Percentiles rank a stretch among this genome's conserved stretches.
These are phyloP conservation scores for Charadrius vociferus DNA, from an alignment of 2,113 vertebrate species.

Conservation along the genomic window DNA sequence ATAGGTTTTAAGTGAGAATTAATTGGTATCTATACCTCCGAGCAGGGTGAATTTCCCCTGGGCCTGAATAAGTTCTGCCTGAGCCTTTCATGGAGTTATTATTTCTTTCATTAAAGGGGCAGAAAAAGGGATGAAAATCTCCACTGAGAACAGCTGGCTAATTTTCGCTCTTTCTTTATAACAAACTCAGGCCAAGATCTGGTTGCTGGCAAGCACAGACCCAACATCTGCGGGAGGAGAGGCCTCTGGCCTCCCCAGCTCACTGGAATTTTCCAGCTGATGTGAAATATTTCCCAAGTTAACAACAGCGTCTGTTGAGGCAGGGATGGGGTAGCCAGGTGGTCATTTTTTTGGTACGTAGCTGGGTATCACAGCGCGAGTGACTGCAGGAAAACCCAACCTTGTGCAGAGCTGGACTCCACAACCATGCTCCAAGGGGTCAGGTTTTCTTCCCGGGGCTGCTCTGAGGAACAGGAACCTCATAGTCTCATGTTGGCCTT, in stretches of 20 bases:
- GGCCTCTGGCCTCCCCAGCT: background rate
- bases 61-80: background rate
- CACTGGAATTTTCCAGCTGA: constrained; percentile 31
- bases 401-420: background rate
- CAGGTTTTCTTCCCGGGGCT: background rate
- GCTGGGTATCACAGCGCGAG: background rate
- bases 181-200: constrained; percentile 17
- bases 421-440: background rate
- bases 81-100: constrained; percentile 3
- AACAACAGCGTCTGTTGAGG: background rate
- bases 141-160: constrained; percentile 53
- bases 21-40: background rate
- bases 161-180: constrained; percentile 49
- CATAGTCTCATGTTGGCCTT: background rate
- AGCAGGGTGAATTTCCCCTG: constrained; percentile 21
- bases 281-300: background rate
- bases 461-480: background rate
- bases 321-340: background rate
- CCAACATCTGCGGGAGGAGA: constrained; percentile 65
- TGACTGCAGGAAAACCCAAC: background rate
- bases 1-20: constrained; percentile 29
- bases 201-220: constrained; percentile 51
- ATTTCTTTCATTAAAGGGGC: constrained; percentile 25
- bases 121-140: constrained; percentile 23
- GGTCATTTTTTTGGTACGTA: background rate